Conservation (phyloP, 1,140 invertebrate species). For the Tetragonula clypearis region DNA sequence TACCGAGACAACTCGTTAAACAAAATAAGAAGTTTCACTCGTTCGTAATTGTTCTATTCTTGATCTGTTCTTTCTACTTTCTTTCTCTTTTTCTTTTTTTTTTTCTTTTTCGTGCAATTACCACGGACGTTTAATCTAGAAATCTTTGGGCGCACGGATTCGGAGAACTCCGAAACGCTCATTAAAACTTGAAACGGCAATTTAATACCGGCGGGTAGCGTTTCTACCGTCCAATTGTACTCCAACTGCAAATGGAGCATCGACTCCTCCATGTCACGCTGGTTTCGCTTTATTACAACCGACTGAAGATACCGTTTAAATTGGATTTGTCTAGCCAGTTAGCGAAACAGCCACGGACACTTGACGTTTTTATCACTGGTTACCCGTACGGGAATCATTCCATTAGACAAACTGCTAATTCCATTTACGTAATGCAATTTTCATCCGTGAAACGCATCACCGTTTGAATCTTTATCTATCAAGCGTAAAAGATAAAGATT, state of each 20-base stretch:
- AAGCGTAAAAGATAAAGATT: background rate
- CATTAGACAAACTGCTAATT: slow-evolving; percentile 21
- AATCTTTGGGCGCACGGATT: background rate
- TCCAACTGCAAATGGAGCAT: slow-evolving; percentile 19
- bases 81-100: no score
- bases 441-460: background rate
- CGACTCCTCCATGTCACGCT: background rate
- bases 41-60: no score
- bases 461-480: background rate
- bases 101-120: no score
- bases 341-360: background rate
- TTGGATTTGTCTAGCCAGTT: slow-evolving; percentile 25
- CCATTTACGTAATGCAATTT: background rate
- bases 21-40: no score
- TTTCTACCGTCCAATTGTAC: background rate
- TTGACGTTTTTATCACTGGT: background rate
- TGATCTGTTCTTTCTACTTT: no score
- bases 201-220: background rate
- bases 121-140: background rate
- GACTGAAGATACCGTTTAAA: slow-evolving; percentile 25
- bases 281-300: slow-evolving; percentile 29
- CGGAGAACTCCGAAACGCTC: background rate
- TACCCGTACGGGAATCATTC: background rate
- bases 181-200: background rate
- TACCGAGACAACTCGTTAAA: no score